Conservation (phyloP, 2,888 invertebrate species). For the Leucophora obtusa region DNA sequence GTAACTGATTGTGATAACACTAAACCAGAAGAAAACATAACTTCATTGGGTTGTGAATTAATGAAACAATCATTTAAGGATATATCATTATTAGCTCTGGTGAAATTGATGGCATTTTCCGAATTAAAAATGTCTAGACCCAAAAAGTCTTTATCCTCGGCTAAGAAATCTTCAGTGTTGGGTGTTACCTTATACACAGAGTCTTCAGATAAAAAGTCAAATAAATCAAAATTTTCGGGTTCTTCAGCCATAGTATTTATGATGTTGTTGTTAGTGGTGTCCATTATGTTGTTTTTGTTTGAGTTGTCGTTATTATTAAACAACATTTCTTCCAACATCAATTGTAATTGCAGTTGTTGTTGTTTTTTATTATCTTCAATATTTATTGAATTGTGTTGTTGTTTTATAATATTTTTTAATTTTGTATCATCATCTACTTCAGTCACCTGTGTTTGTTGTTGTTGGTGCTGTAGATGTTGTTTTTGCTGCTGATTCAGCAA, state of each 20-base stretch:
- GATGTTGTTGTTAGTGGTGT: constrained; percentile 58
- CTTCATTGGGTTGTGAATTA: constrained; percentile 36
- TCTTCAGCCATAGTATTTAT: constrained; percentile 29
- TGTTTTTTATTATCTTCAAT: constrained; percentile 68
- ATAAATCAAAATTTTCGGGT: constrained; percentile 21
- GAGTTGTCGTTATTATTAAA: constrained; percentile 52
- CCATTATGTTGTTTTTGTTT: constrained; percentile 50
- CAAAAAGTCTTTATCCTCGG: constrained; percentile 34
- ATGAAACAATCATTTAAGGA: constrained; percentile 32
- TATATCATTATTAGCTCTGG: constrained; percentile 45
- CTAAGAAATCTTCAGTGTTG: constrained; percentile 47
- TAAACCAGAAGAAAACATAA: constrained; percentile 49
- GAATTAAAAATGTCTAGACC: constrained; percentile 44
- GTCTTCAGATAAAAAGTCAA: constrained; percentile 22
- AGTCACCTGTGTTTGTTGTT: constrained; percentile 8
- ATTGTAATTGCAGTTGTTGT: constrained; percentile 66
- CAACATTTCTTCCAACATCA: constrained; percentile 60
- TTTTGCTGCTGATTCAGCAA: constrained; percentile 36
- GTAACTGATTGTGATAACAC: constrained; percentile 8
- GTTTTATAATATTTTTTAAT: constrained; percentile 2
- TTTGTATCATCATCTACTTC: constrained; percentile 37
- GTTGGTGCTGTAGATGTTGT: constrained; percentile 20
- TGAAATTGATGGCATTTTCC: constrained; percentile 65
- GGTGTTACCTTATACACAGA: constrained; percentile 58
- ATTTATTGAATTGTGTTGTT: constrained; percentile 1